Evolutionary conservation across 1,140 invertebrate species (phyloP).

Genomic region (Copidosoma floridanum): DNA sequence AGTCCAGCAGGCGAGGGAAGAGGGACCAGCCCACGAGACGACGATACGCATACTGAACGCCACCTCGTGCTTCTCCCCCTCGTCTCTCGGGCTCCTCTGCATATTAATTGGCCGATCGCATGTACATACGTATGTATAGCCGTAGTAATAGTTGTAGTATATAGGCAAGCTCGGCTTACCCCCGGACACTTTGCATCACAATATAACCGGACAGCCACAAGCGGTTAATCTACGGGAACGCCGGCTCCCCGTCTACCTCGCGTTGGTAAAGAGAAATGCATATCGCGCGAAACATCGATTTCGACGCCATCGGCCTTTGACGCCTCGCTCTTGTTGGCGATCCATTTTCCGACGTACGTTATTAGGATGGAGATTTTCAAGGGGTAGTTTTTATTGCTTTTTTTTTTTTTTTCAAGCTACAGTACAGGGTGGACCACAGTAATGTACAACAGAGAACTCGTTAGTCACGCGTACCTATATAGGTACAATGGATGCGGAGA

Average conservation of each 20-base stretch:
- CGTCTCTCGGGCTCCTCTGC: conserved; percentile 27
- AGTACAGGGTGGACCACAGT: no score
- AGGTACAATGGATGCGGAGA: no score
- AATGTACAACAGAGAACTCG: no score
- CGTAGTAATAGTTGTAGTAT: no score
- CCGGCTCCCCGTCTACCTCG: neutral
- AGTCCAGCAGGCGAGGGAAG: conserved; percentile 46
- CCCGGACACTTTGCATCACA: conserved; percentile 38
- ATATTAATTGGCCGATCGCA: conserved; percentile 48
- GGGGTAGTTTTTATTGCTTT: no score
- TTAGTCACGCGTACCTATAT: no score
- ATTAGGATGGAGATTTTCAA: no score
- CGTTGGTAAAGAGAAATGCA: no score
- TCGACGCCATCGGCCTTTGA: no score
- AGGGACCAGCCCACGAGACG: conserved; percentile 24
- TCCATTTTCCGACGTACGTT: no score
- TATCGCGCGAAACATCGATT: neutral
- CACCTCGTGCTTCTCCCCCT: neutral
- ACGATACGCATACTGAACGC: conserved; percentile 42
- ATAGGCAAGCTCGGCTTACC: neutral
- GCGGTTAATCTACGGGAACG: conserved; percentile 8
- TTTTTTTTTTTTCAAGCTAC: no score
- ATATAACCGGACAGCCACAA: conserved; percentile 28
- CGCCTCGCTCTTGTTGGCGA: neutral
- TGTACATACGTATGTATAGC: no score